phyloP scores from a whole-genome alignment of 2,113 vertebrate species.

The Eolophus roseicapilla region DNA sequence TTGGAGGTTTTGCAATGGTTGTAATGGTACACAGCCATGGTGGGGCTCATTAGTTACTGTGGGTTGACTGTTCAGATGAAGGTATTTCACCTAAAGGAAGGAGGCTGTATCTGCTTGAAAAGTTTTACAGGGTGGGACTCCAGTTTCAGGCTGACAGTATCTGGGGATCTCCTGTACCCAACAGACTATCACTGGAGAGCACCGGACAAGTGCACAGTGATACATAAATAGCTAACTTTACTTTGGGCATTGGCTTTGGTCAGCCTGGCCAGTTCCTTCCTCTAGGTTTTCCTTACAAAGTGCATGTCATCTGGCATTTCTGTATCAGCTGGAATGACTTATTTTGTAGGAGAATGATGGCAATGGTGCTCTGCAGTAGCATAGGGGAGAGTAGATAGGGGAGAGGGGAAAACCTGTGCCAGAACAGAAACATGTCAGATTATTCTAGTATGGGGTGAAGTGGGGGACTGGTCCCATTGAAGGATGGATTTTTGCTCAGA shows the following conservation, averaged over 20 bases:
- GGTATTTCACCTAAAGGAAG: neutral
- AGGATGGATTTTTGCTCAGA: neutral
- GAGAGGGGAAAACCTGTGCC: neutral
- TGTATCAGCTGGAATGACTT: neutral
- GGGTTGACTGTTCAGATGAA: neutral
- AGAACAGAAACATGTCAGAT: neutral
- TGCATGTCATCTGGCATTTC: neutral
- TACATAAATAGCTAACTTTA: neutral
- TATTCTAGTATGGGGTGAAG: neutral
- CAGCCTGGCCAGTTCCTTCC: neutral
- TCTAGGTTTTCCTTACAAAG: neutral
- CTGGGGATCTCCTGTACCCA: neutral
- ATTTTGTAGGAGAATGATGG: neutral
- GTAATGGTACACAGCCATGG: neutral
- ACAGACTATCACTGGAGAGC: neutral
- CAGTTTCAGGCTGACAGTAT: neutral
- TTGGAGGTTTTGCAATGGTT: neutral
- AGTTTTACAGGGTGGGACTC: neutral
- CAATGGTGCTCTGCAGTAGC: neutral
- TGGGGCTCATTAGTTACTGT: neutral
- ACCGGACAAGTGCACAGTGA: neutral
- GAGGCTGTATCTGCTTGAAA: neutral
- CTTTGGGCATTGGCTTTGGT: neutral
- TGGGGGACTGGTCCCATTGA: neutral
- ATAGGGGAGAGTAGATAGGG: neutral